These are phyloP conservation scores for Enteromius fasciolatus DNA, from an alignment of 2,797 vertebrate species.

Conservation along the genomic window DNA sequence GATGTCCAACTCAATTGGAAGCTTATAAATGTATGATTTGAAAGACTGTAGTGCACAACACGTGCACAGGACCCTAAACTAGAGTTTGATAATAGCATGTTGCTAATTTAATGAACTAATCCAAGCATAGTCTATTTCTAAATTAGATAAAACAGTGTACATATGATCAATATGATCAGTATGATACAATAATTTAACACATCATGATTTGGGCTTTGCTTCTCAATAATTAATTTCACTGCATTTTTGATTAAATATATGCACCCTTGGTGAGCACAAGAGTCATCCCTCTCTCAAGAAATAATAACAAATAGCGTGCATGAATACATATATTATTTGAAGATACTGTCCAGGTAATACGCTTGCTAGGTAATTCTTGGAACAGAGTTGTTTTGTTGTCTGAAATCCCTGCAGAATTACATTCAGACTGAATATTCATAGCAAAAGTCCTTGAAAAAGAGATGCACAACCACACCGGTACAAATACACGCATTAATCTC, in stretches of 20 bases:
- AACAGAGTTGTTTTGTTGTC: not conserved
- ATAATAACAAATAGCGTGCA: not conserved
- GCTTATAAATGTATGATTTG: constrained; percentile 14
- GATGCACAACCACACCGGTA: not conserved
- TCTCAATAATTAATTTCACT: not conserved
- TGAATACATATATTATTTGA: not conserved
- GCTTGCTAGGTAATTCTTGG: not conserved
- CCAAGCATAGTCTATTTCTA: not conserved
- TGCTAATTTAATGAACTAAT: not conserved
- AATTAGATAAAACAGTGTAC: not conserved
- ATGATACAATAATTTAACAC: not conserved
- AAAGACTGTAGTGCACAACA: not conserved
- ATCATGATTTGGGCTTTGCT: not conserved
- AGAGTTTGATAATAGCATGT: not conserved
- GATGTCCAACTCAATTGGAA: not conserved
- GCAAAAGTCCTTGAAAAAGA: constrained; percentile 7
- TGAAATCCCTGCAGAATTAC: not conserved
- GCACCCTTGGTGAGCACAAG: not conserved
- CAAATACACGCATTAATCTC: not conserved
- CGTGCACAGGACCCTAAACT: not conserved
- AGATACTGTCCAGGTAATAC: not conserved
- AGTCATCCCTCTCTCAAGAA: not conserved
- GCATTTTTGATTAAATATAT: not conserved
- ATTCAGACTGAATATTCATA: constrained; percentile 20
- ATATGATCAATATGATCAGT: not conserved